Evolutionary conservation across 2,797 vertebrate species (phyloP), one percentile per base, ranked within the genome.

Genomic region (Scomberomorus guttatus): DNA sequence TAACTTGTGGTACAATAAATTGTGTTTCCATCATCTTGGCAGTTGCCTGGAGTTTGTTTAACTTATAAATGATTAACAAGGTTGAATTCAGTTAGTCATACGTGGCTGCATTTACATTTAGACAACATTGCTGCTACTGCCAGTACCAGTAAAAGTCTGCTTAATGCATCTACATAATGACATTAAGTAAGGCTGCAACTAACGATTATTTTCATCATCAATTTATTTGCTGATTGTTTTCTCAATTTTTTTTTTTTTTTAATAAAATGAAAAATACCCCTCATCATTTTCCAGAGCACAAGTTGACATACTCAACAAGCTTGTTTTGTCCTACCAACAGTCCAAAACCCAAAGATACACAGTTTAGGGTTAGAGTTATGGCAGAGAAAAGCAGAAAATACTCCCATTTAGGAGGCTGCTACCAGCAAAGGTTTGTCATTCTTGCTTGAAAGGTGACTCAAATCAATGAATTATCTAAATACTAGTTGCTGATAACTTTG

Each of bases 1-100:
- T 7, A 50, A 50, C 46, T 84, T 88, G 79, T 90, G 84, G 79
- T 84, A 92, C 85, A 88, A 89, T 92, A 86, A 79, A 89, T 83
- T 76, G 75, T 72, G 78, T 84, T 83, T 91, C 79, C 90, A 80
- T 86, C 78, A 90, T 80, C 72, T 51, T 86, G 89, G 84, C 84
- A 90, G 83, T 89, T 86, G 87, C 88, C 87, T 81, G 68, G 87
- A 90, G 81, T 91, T 92, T 90, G 75, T 74, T 85, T 87, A 84
- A 84, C 86, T 88, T 79, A 76, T 83, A 85, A 90, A 92, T 82
- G 85, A 91, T 91, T 90, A 91, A 90, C 88, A 90, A 89, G 87
- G 87, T 90, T 85, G 80, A 71, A 24, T 84, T 80, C 73, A 85
- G 80, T 87, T 90, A 75, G 85, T 89, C 86, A 80, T 80, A 81